Evolutionary conservation across 2,113 vertebrate genomes (phyloP).

Genomic region (Orycteropus afer): DNA sequence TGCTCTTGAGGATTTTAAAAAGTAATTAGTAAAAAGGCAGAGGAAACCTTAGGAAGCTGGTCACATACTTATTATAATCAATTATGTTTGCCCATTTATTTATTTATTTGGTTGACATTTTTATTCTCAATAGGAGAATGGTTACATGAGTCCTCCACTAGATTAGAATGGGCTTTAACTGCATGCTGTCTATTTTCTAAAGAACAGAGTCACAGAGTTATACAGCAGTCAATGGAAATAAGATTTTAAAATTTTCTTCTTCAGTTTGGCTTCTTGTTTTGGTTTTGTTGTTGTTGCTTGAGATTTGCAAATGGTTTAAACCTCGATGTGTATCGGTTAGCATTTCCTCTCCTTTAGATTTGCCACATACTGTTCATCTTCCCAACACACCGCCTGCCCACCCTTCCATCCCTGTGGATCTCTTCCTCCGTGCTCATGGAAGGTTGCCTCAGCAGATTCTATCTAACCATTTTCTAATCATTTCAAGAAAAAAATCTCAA

Average conservation of each 20-base stretch:
- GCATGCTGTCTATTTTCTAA: conserved; percentile 7
- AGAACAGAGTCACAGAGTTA: conserved; percentile 25
- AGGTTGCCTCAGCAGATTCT: background rate
- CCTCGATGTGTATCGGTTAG: background rate
- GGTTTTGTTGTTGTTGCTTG: background rate
- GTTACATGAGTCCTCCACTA: background rate
- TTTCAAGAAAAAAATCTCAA: background rate
- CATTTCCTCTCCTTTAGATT: background rate
- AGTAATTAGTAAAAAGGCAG: background rate
- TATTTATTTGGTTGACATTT: background rate
- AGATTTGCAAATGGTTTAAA: background rate
- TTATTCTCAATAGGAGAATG: background rate
- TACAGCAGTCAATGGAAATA: background rate
- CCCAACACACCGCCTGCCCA: background rate
- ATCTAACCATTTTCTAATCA: background rate
- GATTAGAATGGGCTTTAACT: conserved; percentile 1
- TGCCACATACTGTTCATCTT: background rate
- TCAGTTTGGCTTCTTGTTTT: background rate
- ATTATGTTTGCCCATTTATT: background rate
- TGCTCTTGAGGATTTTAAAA: background rate
- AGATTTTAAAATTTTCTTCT: background rate
- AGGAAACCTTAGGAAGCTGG: background rate
- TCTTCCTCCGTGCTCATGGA: too few species aligned
- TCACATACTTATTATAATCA: background rate
- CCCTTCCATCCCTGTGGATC: background rate